Percentiles rank a stretch among this genome's conserved stretches.
phyloP scores from a whole-genome alignment of 2,888 invertebrate genomes.

The Zygaena filipendulae region DNA sequence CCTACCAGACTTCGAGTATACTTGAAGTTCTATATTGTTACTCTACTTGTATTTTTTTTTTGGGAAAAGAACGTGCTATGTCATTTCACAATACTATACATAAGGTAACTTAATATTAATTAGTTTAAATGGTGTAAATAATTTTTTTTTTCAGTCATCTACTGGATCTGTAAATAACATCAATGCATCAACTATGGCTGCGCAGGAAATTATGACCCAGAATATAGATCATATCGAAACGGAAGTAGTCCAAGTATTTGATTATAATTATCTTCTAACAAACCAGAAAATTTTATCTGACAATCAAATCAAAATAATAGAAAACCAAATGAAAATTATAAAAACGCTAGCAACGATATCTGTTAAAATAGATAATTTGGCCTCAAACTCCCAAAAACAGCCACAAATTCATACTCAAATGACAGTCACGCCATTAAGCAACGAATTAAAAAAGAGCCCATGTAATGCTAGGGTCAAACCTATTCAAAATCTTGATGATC shows the following conservation, averaged over 20 bases:
- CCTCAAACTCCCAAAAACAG: constrained; percentile 4
- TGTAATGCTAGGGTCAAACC: constrained; percentile 5
- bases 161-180: no score
- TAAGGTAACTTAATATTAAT: no score
- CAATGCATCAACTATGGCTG: constrained; percentile 1
- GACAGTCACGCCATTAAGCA: constrained; percentile 4
- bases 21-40: no score
- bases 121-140: no score
- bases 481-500: constrained; percentile 7
- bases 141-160: no score
- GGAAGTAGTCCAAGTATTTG: constrained; percentile 1
- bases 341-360: constrained; percentile 4
- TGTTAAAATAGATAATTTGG: constrained; percentile 5
- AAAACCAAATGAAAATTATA: constrained; percentile 6
- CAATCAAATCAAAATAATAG: constrained; percentile 4
- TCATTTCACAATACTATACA: no score
- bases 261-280: constrained; percentile 1
- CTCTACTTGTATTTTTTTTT: no score
- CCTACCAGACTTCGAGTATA: no score
- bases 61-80: no score
- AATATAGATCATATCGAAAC: constrained; percentile 2
- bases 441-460: constrained; percentile 4
- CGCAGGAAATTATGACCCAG: constrained; percentile 1
- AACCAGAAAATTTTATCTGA: constrained; percentile 2
- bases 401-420: no score